phyloP scores from a whole-genome alignment of 2,797 vertebrate genomes.

The Anguilla obscura region DNA sequence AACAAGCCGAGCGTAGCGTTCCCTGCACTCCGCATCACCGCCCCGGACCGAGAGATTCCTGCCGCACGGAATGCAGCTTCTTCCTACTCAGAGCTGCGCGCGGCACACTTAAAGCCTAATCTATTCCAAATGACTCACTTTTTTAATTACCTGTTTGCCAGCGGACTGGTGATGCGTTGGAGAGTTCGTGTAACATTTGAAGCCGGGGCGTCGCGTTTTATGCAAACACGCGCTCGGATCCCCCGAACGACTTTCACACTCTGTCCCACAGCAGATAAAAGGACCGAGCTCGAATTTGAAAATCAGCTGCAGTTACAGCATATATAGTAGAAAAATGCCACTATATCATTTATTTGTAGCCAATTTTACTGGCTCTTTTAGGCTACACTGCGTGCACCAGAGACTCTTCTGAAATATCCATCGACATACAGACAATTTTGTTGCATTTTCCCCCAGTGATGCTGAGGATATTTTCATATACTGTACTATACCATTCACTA shows the following conservation, averaged over 20 bases:
- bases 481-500: neutral
- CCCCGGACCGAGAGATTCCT: neutral
- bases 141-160: slow-evolving; percentile 20
- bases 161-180: neutral
- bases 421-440: neutral
- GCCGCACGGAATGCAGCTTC: neutral
- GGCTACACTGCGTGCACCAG: neutral
- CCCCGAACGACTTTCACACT: neutral
- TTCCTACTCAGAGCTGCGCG: neutral
- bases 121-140: slow-evolving; percentile 21
- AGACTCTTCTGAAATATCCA: neutral
- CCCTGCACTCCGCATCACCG: no score
- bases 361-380: neutral
- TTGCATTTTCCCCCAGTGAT: neutral
- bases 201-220: neutral
- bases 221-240: neutral
- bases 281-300: neutral
- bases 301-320: neutral
- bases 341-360: neutral
- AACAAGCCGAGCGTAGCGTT: neutral
- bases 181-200: neutral
- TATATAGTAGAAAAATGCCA: neutral
- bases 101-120: neutral
- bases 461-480: neutral
- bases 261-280: neutral